Evolutionary conservation across 2,797 vertebrate species (phyloP), one percentile per base, ranked within the genome.

Genomic region (Rhinichthys osculus): DNA sequence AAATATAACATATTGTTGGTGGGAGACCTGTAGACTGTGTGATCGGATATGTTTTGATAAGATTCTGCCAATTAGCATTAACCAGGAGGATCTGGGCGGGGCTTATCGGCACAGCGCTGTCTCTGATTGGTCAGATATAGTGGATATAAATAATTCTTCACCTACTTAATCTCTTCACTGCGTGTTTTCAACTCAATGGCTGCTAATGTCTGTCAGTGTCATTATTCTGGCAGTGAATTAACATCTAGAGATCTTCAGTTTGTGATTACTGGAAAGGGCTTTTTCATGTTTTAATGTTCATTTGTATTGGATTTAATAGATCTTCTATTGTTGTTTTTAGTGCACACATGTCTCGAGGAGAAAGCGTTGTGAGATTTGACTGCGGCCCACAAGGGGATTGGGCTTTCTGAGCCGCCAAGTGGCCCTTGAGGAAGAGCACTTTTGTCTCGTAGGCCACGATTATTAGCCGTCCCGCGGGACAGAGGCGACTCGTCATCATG

Each of bases 111-210:
- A 0, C 71, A 73, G n/a, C 11, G 16, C 42, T 47, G 14, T 67
- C 16, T 73, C 71, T 50, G 71, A 73, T 73, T 73, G 71, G 71
- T 74, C 44, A 21, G 47, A 4, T 74, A 35, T 67, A 8, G 17
- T 17, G 44, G 30, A 19, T 30, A 6, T 5, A 19, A 50, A 50
- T 50, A 10, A 73, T 19, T 35, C 3, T 67, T 35, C 66, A 9
- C 17, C 3, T 5, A 5, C 33, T 74, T 21, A 0, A 21, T 74
- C 17, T 21, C 4, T 33, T 50, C 44, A 13, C 44, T 21, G 4
- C 33, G 27, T 11, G 17, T 33, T 74, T 74, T 33, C 44, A 33
- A 19, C 72, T 52, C 44, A 74, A 16, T 11, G 16, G 8, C 72
- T 35, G 47, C 21, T 35, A 33, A 52, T 27, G 1, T 47, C 70